Evolutionary conservation across 2,888 invertebrate genomes (phyloP).

Genomic region (Belgica antarctica): DNA sequence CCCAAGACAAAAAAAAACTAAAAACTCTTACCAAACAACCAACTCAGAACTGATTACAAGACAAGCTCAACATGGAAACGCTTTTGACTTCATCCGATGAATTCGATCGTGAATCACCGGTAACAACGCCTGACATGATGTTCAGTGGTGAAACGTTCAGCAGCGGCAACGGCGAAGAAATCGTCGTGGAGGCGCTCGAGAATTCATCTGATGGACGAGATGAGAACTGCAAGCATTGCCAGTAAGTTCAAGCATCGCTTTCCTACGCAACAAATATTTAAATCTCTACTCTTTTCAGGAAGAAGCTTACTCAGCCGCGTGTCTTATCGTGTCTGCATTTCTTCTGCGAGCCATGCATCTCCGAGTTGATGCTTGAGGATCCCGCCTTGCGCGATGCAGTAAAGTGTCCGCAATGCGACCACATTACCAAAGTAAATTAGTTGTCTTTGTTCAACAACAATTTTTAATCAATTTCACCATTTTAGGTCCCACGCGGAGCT

Average conservation of each 20-base stretch:
- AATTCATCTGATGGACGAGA: conserved; percentile 55
- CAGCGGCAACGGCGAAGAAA: conserved; percentile 36
- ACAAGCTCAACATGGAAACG: conserved; percentile 5
- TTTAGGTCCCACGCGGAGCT: conserved; percentile 66
- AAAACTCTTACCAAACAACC: too few relatives aligned
- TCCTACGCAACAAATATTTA: background rate
- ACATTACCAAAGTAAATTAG: conserved; percentile 71
- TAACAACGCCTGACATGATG: background rate
- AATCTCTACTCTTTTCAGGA: conserved; percentile 56
- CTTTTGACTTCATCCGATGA: background rate
- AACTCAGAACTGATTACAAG: background rate
- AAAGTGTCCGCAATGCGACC: conserved; percentile 78
- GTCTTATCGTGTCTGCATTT: conserved; percentile 92
- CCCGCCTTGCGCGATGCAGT: conserved; percentile 65
- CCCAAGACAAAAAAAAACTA: conserved; percentile 14
- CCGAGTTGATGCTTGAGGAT: conserved; percentile 71
- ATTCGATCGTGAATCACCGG: too few relatives aligned
- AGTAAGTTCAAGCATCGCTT: conserved; percentile 55
- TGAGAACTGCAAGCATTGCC: conserved; percentile 66
- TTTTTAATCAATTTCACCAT: conserved; percentile 8
- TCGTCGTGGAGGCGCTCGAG: conserved; percentile 38
- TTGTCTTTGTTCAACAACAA: background rate
- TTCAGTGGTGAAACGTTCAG: conserved; percentile 24
- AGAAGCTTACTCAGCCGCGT: conserved; percentile 76
- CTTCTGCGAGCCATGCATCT: conserved; percentile 89